Evolutionary conservation across 2,113 vertebrate species (phyloP).

Genomic region (Macaca mulatta): DNA sequence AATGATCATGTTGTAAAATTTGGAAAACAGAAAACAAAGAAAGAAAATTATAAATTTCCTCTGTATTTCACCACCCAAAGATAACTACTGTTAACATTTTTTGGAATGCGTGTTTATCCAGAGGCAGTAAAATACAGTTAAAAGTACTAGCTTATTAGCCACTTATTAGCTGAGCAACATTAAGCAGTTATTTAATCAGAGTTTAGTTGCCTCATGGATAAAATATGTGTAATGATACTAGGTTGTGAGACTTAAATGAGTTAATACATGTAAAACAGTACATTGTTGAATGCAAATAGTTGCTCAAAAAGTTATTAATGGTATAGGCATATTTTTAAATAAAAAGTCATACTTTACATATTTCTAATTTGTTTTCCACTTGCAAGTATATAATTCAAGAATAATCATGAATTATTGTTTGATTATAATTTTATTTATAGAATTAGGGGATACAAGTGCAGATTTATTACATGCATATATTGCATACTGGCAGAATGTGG

Average conservation of each 20-base stretch:
- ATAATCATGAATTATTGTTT: background rate
- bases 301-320: constrained; percentile 1
- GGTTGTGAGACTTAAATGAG: background rate
- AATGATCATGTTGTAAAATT: background rate
- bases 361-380: background rate
- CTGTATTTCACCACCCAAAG: background rate
- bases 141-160: background rate
- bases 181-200: background rate
- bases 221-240: background rate
- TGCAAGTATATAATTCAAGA: background rate
- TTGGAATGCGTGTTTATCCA: constrained; percentile 20
- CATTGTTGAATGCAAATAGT: background rate
- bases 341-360: background rate
- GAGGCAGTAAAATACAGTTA: background rate
- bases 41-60: background rate
- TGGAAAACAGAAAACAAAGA: background rate
- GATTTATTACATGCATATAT: background rate
- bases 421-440: no score
- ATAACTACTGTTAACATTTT: constrained; percentile 21
- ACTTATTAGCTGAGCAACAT: background rate
- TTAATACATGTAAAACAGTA: background rate
- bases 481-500: background rate
- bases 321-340: background rate
- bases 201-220: background rate
- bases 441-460: background rate